Percentiles rank a stretch among this genome's conserved stretches.
Evolutionary conservation across 2,797 vertebrate species (phyloP).

Genomic region (Hypotaenidia okinawae): DNA sequence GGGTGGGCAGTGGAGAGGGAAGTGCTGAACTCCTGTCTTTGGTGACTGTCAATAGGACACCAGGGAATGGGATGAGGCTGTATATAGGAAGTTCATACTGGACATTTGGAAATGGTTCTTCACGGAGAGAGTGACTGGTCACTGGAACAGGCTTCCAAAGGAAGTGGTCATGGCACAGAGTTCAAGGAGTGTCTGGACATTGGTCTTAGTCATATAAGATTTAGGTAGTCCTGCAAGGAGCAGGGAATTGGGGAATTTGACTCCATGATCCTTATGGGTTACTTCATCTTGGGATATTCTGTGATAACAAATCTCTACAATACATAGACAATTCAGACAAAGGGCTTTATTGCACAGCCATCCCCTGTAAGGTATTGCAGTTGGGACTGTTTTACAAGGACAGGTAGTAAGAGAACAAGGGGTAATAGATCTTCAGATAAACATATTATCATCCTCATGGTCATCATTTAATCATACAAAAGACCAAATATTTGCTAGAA

Average conservation of each 20-base stretch:
- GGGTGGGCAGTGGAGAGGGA: accelerated
- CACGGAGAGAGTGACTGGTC: accelerated
- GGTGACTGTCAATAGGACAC: accelerated
- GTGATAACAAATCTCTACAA: neutral
- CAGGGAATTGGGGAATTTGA: neutral
- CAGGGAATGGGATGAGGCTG: neutral
- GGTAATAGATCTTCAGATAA: neutral
- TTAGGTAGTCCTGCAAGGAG: neutral
- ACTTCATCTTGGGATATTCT: neutral
- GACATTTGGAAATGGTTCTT: neutral
- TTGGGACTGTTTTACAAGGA: neutral
- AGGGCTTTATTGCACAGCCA: neutral
- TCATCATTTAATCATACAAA: neutral
- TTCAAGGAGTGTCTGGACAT: neutral
- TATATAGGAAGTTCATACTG: accelerated
- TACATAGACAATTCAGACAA: neutral
- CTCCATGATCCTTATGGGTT: accelerated
- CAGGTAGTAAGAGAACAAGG: too few relatives aligned
- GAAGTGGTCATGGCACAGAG: neutral
- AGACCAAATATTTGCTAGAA: neutral
- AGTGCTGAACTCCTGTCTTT: neutral
- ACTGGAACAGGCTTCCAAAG: neutral
- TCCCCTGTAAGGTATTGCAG: accelerated
- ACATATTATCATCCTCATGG: accelerated
- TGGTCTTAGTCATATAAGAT: neutral